Evolutionary conservation across 2,113 vertebrate species (phyloP).

Genomic region (Phylloscopus trochiloides): DNA sequence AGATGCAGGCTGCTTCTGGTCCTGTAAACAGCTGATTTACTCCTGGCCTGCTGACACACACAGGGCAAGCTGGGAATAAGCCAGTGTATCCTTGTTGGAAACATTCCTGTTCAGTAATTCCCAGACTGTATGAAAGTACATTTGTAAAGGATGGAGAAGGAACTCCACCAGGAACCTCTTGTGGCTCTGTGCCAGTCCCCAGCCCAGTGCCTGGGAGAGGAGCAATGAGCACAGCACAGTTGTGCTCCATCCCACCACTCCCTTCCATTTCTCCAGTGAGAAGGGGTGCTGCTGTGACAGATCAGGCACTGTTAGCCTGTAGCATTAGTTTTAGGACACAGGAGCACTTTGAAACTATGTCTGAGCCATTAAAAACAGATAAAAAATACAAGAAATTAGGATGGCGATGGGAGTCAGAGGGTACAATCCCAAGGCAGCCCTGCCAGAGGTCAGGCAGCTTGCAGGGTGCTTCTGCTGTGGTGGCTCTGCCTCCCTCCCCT

Average conservation of each 20-base stretch:
- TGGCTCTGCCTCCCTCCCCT: not conserved
- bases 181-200: not conserved
- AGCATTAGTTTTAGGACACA: not conserved
- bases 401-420: fast-evolving
- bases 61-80: not conserved
- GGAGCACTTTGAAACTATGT: not conserved
- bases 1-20: not conserved
- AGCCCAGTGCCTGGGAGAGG: fast-evolving
- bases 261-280: not conserved
- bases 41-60: not conserved
- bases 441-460: not conserved
- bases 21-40: not conserved
- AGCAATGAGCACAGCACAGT: fast-evolving
- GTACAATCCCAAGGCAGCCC: not conserved
- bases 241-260: not conserved
- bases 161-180: not conserved
- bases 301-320: not conserved
- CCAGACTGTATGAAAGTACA: not conserved
- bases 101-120: not conserved
- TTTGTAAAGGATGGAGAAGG: not conserved
- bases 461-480: not conserved
- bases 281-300: not conserved
- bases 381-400: not conserved
- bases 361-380: not conserved
- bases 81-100: not conserved